A percentile compares a stretch with the other conserved stretches of the same genome.
Conservation (phyloP, 2,797 vertebrate genomes). For the Lepidocolaptes lacrymiger region DNA sequence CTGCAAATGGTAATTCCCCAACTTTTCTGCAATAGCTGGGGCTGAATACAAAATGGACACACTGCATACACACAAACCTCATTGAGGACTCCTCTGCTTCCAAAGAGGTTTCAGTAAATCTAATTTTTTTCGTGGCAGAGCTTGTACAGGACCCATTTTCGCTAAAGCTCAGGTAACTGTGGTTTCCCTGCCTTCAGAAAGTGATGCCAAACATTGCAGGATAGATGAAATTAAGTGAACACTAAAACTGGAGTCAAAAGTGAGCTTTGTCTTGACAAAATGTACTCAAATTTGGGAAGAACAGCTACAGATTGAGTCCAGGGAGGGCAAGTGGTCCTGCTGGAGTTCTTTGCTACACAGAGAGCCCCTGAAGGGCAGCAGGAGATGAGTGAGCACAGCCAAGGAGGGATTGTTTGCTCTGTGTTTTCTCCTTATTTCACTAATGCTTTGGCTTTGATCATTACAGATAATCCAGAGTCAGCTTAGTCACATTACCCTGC, state of each 20-base stretch:
- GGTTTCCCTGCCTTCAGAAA: background rate
- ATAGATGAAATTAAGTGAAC: background rate
- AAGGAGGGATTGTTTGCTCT: background rate
- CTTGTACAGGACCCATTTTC: background rate
- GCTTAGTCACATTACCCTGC: background rate
- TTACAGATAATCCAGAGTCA: background rate
- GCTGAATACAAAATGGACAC: background rate
- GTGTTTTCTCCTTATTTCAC: background rate
- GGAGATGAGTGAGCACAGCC: accelerated
- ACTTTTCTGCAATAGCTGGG: background rate
- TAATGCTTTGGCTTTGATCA: background rate
- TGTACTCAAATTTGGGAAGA: accelerated
- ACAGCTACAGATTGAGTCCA: background rate
- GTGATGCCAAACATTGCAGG: background rate
- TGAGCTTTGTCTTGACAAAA: background rate
- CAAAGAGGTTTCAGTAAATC: background rate
- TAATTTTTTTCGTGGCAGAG: background rate
- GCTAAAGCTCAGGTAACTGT: background rate
- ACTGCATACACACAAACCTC: background rate
- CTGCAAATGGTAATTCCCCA: slow-evolving; percentile 3
- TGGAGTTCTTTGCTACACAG: background rate
- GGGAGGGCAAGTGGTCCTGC: background rate
- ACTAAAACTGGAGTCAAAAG: background rate
- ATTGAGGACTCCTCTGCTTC: background rate
- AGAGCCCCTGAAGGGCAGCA: background rate